These are phyloP conservation scores for Pristionchus exspectatus DNA, from an alignment of 2,888 invertebrate genomes.

Conservation along the genomic window DNA sequence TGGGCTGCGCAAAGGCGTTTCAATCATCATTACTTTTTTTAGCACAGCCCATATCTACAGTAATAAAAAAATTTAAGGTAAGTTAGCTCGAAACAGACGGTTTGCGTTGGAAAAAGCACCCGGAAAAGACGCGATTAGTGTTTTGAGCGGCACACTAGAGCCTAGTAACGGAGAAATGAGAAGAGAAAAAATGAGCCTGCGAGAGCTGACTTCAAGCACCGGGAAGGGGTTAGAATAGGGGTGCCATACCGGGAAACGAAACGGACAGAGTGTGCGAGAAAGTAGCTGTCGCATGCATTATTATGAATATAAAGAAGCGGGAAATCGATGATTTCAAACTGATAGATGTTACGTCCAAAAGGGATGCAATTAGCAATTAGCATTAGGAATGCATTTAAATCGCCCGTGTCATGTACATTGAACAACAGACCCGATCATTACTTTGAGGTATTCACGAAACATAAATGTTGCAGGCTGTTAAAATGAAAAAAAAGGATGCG, in stretches of 20 bases:
- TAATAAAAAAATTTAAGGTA: too few species aligned
- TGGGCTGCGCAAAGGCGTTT: too few species aligned
- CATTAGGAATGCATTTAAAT: neutral
- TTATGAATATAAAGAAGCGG: neutral
- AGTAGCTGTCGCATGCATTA: constrained; percentile 23
- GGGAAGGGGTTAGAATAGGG: too few species aligned
- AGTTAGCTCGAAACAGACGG: neutral
- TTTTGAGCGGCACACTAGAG: neutral
- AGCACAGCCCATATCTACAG: too few species aligned
- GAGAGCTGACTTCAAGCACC: constrained; percentile 40
- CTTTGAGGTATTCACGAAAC: neutral
- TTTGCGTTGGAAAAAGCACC: neutral
- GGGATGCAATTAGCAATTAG: neutral
- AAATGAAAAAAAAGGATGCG: neutral
- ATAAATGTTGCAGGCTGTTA: neutral
- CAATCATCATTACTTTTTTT: too few species aligned
- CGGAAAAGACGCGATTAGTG: constrained; percentile 1
- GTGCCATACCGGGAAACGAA: neutral
- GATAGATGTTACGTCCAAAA: neutral
- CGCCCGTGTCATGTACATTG: neutral
- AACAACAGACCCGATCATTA: neutral
- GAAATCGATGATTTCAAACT: neutral
- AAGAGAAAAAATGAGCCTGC: constrained; percentile 32
- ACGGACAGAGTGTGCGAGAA: constrained; percentile 11
- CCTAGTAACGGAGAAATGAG: neutral